phyloP scores from a whole-genome alignment of 2,113 vertebrate genomes.

The Empidonax traillii region DNA sequence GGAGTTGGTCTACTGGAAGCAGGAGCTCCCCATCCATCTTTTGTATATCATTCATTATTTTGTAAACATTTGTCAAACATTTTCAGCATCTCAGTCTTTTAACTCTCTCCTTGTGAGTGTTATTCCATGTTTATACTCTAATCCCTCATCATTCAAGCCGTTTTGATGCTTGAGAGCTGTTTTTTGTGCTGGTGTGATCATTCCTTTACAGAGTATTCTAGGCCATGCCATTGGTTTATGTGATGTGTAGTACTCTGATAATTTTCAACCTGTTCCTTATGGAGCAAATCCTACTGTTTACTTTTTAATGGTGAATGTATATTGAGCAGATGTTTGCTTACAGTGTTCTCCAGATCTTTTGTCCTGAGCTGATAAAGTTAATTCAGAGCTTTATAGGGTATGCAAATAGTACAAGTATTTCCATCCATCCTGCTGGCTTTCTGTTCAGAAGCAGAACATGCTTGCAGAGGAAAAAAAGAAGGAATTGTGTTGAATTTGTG shows the following conservation, averaged over 20 bases:
- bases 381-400: slow-evolving; percentile 41
- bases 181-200: neutral
- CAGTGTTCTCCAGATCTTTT: slow-evolving; percentile 54
- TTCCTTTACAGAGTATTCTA: neutral
- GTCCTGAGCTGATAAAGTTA: slow-evolving; percentile 50
- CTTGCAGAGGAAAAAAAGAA: neutral
- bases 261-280: slow-evolving; percentile 57
- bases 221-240: neutral
- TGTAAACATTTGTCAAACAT: neutral
- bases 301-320: slow-evolving; percentile 47
- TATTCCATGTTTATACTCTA: neutral
- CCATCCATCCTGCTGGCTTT: neutral
- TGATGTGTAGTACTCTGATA: slow-evolving; percentile 16
- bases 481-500: neutral
- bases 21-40: neutral
- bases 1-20: neutral
- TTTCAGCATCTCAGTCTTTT: neutral
- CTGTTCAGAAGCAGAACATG: neutral
- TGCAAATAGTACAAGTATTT: neutral
- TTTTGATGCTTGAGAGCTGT: neutral
- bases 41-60: neutral
- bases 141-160: neutral
- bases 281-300: slow-evolving; percentile 44
- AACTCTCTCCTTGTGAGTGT: neutral
- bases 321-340: slow-evolving; percentile 64